Conservation (phyloP, 1,140 invertebrate genomes). For the Mizuhopecten yessoensis region DNA sequence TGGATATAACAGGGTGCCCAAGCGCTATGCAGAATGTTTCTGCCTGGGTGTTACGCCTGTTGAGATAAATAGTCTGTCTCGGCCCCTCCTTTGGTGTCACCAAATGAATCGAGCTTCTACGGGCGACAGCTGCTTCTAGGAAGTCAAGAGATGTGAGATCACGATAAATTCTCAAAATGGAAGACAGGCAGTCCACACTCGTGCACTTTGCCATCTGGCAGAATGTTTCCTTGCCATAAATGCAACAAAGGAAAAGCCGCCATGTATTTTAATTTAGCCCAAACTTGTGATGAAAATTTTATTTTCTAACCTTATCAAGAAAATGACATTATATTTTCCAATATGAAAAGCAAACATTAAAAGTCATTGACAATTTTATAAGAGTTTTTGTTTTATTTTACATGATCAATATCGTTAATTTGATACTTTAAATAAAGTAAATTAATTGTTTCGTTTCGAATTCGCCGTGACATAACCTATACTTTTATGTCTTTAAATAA, state of each 20-base stretch:
- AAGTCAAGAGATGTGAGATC: slow-evolving; percentile 5
- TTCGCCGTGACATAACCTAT: too few species aligned
- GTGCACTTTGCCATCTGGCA: slow-evolving; percentile 31
- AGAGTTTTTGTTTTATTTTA: too few species aligned
- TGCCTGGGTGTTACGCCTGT: neutral
- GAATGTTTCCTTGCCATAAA: neutral
- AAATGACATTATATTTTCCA: neutral
- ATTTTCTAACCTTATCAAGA: slow-evolving; percentile 1
- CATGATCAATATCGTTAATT: too few species aligned
- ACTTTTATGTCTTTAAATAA: too few species aligned
- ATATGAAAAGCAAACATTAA: too few species aligned
- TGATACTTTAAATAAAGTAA: too few species aligned
- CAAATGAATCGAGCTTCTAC: neutral
- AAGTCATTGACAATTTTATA: too few species aligned
- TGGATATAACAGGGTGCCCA: neutral
- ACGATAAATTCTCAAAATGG: slow-evolving; percentile 39
- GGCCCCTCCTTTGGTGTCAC: neutral
- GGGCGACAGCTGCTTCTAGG: neutral
- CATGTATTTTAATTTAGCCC: neutral
- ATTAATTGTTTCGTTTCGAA: too few species aligned
- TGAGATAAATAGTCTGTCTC: slow-evolving; percentile 1
- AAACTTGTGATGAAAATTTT: neutral
- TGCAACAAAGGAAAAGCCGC: neutral
- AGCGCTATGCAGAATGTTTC: neutral
- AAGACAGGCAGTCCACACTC: neutral